These are phyloP conservation scores for Euura saliciscinereae DNA, from an alignment of 1,140 invertebrate genomes.

Conservation along the genomic window DNA sequence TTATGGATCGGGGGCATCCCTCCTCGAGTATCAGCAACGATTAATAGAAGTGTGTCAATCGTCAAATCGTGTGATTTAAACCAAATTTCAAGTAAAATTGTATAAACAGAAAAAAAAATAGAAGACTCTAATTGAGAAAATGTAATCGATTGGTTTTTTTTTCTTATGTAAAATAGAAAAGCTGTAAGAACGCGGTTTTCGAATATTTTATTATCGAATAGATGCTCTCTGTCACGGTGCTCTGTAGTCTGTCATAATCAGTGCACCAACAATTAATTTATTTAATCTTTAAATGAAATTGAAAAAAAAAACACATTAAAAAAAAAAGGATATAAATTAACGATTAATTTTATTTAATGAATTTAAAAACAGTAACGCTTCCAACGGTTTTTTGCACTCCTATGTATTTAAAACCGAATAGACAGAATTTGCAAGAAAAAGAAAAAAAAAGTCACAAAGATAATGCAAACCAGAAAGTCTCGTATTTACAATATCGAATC, in stretches of 20 bases:
- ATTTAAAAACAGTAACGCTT: not conserved
- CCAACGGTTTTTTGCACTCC: conserved; percentile 12
- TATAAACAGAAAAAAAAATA: not conserved
- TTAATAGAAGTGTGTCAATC: not conserved
- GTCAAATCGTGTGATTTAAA: conserved; percentile 9
- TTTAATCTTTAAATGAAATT: not conserved
- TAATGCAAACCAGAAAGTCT: too few species aligned
- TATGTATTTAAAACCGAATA: conserved; percentile 9
- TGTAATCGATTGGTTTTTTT: not conserved
- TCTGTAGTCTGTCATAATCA: conserved; percentile 3
- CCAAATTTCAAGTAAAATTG: conserved; percentile 8
- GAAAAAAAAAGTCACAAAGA: too few species aligned
- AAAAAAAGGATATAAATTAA: too few species aligned
- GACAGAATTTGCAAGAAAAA: not conserved
- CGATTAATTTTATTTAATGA: not conserved
- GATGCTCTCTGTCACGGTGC: conserved; percentile 10
- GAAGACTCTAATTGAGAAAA: not conserved
- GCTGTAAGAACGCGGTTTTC: not conserved
- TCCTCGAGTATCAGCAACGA: not conserved
- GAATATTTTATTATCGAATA: not conserved
- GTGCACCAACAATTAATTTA: conserved; percentile 8
- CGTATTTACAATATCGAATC: too few species aligned
- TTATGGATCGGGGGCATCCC: not conserved
- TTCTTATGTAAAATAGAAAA: not conserved
- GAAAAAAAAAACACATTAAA: too few species aligned